Conservation (phyloP, 2,888 invertebrate genomes). For the Stictocephala bisonia region DNA sequence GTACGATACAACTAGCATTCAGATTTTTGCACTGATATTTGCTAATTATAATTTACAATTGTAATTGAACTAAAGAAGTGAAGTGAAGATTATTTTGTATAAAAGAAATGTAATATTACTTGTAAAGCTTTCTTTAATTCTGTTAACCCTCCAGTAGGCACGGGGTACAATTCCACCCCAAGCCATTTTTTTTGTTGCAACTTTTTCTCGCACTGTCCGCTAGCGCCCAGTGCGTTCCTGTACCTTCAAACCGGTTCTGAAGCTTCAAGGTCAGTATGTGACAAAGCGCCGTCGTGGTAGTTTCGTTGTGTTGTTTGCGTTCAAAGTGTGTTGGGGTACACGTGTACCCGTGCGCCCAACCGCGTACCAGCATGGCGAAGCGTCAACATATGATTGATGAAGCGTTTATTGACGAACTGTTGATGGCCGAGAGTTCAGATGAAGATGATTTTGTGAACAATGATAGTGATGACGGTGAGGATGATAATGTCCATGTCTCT, state of each 20-base stretch:
- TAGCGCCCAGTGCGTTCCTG: not conserved
- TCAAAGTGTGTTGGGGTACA: constrained; percentile 10
- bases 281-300: not conserved
- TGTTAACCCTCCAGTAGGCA: constrained; percentile 9
- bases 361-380: not conserved
- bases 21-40: no score
- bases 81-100: no score
- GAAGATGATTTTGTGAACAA: constrained; percentile 21
- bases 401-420: not conserved
- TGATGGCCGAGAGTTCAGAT: not conserved
- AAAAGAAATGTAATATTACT: no score
- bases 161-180: not conserved
- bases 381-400: not conserved
- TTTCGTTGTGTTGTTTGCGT: not conserved
- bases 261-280: not conserved
- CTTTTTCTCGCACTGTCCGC: not conserved
- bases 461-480: constrained; percentile 16
- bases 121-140: no score
- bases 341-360: not conserved
- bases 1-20: no score
- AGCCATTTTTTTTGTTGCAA: not conserved
- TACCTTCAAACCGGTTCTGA: not conserved
- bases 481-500: constrained; percentile 13
- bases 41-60: no score
- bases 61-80: no score